phyloP scores from a whole-genome alignment of 2,113 vertebrate species.

The Dinomys branickii region DNA sequence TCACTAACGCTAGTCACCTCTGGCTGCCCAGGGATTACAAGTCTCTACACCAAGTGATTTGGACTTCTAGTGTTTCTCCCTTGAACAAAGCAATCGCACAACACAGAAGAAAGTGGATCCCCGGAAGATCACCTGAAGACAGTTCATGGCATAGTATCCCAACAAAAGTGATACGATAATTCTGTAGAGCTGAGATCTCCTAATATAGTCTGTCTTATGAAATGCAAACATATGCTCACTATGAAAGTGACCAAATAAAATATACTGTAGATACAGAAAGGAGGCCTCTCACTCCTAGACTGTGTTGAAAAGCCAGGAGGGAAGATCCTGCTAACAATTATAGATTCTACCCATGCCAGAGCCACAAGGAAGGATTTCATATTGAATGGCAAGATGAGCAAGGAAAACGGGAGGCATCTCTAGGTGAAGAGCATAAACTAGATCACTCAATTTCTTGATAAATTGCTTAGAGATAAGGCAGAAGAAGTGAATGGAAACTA shows the following conservation, averaged over 20 bases:
- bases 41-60: not conserved
- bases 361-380: not conserved
- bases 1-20: not conserved
- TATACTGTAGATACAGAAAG: too few relatives aligned
- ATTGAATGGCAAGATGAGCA: not conserved
- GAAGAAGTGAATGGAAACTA: not conserved
- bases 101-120: not conserved
- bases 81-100: not conserved
- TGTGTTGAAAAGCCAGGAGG: not conserved
- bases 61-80: not conserved
- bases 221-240: not conserved
- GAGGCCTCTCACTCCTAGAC: not conserved
- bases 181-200: not conserved
- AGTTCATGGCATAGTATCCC: not conserved
- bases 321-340: not conserved
- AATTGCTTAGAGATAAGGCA: not conserved
- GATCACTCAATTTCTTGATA: not conserved
- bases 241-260: not conserved
- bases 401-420: too few relatives aligned
- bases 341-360: not conserved
- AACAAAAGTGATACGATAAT: not conserved
- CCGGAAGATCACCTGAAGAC: not conserved
- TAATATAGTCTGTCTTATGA: rapidly evolving
- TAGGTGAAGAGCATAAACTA: not conserved
- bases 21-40: not conserved